Evolutionary conservation across 2,888 invertebrate genomes (phyloP).

Genomic region (Lacanobia oleracea): DNA sequence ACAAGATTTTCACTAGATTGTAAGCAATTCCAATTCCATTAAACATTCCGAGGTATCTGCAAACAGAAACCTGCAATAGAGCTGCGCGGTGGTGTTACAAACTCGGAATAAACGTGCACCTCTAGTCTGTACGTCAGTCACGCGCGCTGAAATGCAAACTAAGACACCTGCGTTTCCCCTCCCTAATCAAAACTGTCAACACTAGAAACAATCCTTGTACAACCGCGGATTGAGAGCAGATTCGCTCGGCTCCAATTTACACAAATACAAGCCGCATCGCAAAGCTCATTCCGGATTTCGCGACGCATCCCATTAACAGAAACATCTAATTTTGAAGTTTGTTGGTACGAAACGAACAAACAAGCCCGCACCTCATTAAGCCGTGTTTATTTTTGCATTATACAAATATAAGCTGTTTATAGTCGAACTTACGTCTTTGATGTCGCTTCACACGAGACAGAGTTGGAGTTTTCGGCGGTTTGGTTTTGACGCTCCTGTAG

Average conservation of each 20-base stretch:
- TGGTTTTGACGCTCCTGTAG: constrained; percentile 87
- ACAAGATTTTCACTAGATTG: constrained; percentile 34
- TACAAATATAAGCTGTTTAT: constrained; percentile 69
- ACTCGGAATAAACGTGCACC: constrained; percentile 45
- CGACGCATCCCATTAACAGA: constrained; percentile 76
- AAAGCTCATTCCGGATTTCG: constrained; percentile 65
- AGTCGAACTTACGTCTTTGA: constrained; percentile 86
- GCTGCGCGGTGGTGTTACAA: constrained; percentile 32
- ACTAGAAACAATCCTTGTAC: constrained; percentile 61
- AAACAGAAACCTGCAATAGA: constrained; percentile 49
- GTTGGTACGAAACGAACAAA: constrained; percentile 70
- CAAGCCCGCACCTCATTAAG: constrained; percentile 82
- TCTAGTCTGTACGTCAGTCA: constrained; percentile 60
- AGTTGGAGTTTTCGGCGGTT: constrained; percentile 91
- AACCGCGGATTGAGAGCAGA: constrained; percentile 54
- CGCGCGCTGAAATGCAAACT: constrained; percentile 61
- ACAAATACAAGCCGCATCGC: constrained; percentile 57
- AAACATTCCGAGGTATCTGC: constrained; percentile 36
- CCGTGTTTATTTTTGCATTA: constrained; percentile 79
- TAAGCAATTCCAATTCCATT: constrained; percentile 49
- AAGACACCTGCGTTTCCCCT: constrained; percentile 65
- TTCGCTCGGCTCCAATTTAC: constrained; percentile 58
- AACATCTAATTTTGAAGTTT: constrained; percentile 80
- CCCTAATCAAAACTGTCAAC: constrained; percentile 69
- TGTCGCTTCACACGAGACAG: constrained; percentile 87